A percentile compares a stretch with the other conserved stretches of the same genome.
Conservation (phyloP, 2,797 vertebrate genomes). For the Thunnus albacares region DNA sequence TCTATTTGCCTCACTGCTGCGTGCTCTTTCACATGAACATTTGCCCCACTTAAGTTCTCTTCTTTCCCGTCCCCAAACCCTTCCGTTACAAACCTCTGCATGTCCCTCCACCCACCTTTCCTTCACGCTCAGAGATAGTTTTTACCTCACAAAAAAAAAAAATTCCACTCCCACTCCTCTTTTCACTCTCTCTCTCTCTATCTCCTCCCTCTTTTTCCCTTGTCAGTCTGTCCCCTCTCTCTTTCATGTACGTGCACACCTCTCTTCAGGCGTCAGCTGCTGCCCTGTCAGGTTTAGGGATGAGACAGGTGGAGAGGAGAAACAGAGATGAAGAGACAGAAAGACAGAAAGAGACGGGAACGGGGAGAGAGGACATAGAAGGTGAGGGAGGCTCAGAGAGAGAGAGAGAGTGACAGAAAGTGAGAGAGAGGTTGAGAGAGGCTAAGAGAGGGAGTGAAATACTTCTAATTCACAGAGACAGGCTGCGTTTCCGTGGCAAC, state of each 20-base stretch:
- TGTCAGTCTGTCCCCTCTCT: slow-evolving; percentile 52
- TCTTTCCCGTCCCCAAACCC: slow-evolving; percentile 14
- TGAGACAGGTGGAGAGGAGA: slow-evolving; percentile 60
- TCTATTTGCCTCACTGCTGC: neutral
- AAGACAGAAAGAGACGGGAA: slow-evolving; percentile 25
- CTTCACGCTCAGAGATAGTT: slow-evolving; percentile 43
- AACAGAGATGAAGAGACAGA: slow-evolving; percentile 52
- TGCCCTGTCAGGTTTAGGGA: slow-evolving; percentile 68
- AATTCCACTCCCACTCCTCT: slow-evolving; percentile 51
- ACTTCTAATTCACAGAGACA: slow-evolving; percentile 94
- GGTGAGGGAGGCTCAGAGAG: neutral
- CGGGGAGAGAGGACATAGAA: too few species aligned
- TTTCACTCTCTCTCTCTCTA: slow-evolving; percentile 21
- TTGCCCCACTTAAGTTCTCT: slow-evolving; percentile 27
- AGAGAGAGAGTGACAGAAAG: slow-evolving; percentile 43
- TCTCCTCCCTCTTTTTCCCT: slow-evolving; percentile 10
- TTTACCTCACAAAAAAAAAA: slow-evolving; percentile 48
- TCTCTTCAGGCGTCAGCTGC: slow-evolving; percentile 70
- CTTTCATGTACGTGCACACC: slow-evolving; percentile 56
- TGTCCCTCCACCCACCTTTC: slow-evolving; percentile 40
- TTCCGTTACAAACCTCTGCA: slow-evolving; percentile 21
- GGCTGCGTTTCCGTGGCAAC: slow-evolving; percentile 93
- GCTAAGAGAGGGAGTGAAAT: slow-evolving; percentile 79
- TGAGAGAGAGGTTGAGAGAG: slow-evolving; percentile 63
- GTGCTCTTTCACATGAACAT: slow-evolving; percentile 1